Evolutionary conservation across 2,888 invertebrate genomes (phyloP).

Genomic region (Ramazzottius varieornatus): DNA sequence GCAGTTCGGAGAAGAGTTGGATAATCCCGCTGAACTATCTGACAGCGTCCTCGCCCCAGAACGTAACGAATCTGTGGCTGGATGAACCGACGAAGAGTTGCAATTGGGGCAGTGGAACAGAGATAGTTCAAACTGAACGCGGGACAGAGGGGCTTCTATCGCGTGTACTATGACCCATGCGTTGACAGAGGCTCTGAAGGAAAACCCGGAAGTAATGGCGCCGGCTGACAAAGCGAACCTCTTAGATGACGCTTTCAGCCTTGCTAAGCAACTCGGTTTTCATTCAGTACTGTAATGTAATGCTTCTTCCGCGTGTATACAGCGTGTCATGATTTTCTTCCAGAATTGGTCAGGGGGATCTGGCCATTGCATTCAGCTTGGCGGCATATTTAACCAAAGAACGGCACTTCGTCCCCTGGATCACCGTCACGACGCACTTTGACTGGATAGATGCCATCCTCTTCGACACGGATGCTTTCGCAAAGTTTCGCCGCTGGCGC

Average conservation of each 20-base stretch:
- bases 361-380: neutral
- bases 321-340: too few relatives aligned
- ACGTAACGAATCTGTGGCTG: too few relatives aligned
- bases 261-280: slow-evolving; percentile 6
- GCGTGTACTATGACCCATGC: slow-evolving; percentile 14
- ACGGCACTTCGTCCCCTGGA: neutral
- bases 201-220: neutral
- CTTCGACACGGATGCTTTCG: neutral
- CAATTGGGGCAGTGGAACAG: neutral
- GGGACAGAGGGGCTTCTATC: slow-evolving; percentile 15
- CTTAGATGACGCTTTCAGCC: slow-evolving; percentile 7
- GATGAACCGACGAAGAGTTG: neutral
- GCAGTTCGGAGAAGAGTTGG: too few relatives aligned
- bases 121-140: slow-evolving; percentile 13
- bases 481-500: neutral
- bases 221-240: slow-evolving; percentile 1
- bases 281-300: too few relatives aligned
- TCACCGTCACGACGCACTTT: neutral
- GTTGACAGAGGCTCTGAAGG: neutral
- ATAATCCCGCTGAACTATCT: too few relatives aligned
- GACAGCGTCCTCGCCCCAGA: too few relatives aligned
- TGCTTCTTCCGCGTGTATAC: too few relatives aligned
- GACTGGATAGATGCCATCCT: neutral
- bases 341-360: too few relatives aligned
- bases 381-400: slow-evolving; percentile 3